Conservation (phyloP, 2,888 invertebrate species). For the Smittia aterrima region DNA sequence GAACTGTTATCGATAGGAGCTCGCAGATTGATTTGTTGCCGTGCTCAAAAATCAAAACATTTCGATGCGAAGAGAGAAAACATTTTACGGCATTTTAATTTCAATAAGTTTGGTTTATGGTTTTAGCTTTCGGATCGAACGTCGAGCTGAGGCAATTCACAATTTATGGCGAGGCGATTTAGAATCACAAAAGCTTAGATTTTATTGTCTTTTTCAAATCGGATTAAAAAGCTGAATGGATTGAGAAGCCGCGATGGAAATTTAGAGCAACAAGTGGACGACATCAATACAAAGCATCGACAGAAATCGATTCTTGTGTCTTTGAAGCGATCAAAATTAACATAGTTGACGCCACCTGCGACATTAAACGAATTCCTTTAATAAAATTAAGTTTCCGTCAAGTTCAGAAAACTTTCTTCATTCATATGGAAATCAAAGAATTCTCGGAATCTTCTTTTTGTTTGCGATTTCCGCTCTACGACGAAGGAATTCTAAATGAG, state of each 20-base stretch:
- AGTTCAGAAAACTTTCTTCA: neutral
- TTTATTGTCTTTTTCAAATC: conserved; percentile 29
- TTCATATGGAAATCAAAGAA: conserved; percentile 22
- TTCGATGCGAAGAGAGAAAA: neutral
- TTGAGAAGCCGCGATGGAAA: neutral
- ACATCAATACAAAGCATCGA: neutral
- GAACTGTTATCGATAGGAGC: neutral
- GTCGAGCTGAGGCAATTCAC: neutral
- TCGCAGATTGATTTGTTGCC: neutral
- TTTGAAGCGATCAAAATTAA: neutral
- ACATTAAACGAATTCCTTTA: neutral
- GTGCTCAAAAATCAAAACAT: too few relatives aligned
- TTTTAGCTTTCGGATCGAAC: neutral
- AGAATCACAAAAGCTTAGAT: conserved; percentile 3
- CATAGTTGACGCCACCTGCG: conserved; percentile 7
- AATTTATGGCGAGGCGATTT: neutral
- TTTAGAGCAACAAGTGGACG: neutral
- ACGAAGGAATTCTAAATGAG: conserved; percentile 24
- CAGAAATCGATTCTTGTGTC: neutral
- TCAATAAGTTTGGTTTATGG: conserved; percentile 28
- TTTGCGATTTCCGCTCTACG: conserved; percentile 35
- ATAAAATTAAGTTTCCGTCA: neutral
- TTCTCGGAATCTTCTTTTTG: conserved; percentile 13
- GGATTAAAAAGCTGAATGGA: conserved; percentile 10
- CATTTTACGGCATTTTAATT: conserved; percentile 23